These are phyloP conservation scores for Ispidina lecontei DNA, from an alignment of 2,797 vertebrate species.

Conservation along the genomic window DNA sequence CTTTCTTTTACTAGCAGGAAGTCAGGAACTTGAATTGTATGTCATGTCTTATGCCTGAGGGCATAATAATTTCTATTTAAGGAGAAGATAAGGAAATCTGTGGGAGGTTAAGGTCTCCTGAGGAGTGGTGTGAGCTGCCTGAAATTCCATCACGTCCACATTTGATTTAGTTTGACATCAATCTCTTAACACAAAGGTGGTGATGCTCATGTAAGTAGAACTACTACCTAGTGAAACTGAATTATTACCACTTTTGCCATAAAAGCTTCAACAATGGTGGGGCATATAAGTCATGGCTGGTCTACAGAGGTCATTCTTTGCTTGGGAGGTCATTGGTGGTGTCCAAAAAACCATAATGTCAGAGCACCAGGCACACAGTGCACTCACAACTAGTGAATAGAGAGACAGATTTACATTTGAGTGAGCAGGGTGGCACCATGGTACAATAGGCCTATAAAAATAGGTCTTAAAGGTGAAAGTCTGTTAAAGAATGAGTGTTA, in stretches of 20 bases:
- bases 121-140: neutral
- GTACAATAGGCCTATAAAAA: neutral
- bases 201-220: neutral
- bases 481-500: neutral
- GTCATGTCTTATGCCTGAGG: neutral
- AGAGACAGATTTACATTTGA: neutral
- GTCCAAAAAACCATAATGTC: neutral
- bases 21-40: neutral
- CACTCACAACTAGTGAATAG: rapidly evolving
- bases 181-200: neutral
- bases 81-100: neutral
- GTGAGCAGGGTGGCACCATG: neutral
- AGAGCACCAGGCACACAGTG: neutral
- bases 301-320: neutral
- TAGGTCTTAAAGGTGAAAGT: neutral
- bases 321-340: neutral
- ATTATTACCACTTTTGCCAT: neutral
- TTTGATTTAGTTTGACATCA: neutral
- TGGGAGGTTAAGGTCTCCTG: neutral
- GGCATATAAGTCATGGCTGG: neutral
- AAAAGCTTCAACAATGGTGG: neutral
- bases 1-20: neutral
- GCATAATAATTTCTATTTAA: neutral
- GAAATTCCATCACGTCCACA: neutral
- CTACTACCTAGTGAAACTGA: neutral